Conservation (phyloP, 23 tunicate genomes). For the Aplidium turbinatum region DNA sequence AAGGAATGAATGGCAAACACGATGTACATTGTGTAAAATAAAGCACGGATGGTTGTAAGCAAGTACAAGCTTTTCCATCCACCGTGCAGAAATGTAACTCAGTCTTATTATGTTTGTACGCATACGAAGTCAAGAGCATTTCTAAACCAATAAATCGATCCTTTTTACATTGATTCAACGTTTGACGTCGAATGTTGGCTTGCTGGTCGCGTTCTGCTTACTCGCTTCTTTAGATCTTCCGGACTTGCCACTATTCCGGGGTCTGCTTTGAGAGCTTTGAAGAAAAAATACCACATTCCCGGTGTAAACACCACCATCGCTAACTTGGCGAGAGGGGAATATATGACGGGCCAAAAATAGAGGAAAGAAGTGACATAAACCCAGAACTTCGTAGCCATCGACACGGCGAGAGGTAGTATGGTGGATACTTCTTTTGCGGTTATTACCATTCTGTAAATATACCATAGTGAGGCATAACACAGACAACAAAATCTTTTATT, state of each 20-base stretch:
- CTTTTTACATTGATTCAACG: too few relatives aligned
- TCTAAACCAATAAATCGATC: too few relatives aligned
- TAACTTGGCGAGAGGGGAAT: constrained; percentile 46
- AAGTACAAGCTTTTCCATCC: too few relatives aligned
- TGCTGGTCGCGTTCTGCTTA: constrained; percentile 40
- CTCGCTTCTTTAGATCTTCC: constrained; percentile 82
- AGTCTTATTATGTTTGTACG: too few relatives aligned
- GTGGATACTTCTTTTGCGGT: constrained; percentile 49
- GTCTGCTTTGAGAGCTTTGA: constrained; percentile 65
- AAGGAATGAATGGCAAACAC: too few relatives aligned
- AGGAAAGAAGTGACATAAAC: constrained; percentile 73
- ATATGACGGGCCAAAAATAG: constrained; percentile 66
- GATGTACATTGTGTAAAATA: too few relatives aligned
- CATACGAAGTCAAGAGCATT: too few relatives aligned
- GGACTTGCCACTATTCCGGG: constrained; percentile 69
- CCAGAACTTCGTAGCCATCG: constrained; percentile 94
- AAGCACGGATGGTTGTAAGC: too few relatives aligned
- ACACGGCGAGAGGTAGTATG: constrained; percentile 63
- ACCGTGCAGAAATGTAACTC: too few relatives aligned
- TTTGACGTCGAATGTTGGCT: too few relatives aligned
- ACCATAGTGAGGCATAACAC: too few relatives aligned
- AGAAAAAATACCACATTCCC: constrained; percentile 84
- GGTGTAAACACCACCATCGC: constrained; percentile 48
- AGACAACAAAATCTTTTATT: too few relatives aligned
- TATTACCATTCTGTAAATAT: constrained; percentile 48